Conservation (phyloP, 2,888 invertebrate species). For the Neoascia interrupta region DNA sequence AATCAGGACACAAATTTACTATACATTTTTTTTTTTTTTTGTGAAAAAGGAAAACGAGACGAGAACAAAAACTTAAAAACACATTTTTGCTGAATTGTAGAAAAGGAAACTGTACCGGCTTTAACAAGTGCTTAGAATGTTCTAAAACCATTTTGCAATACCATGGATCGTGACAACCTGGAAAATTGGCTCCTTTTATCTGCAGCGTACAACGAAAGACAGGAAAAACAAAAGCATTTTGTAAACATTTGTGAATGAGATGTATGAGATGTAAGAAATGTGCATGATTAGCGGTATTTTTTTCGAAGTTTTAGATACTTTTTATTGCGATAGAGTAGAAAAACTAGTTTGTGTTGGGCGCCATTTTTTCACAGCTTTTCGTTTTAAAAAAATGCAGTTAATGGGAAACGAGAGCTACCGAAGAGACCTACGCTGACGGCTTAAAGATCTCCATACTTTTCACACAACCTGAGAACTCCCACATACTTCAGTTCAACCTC, state of each 20-base stretch:
- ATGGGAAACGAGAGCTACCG: no score
- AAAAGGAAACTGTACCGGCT: constrained; percentile 88
- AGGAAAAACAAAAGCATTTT: constrained; percentile 67
- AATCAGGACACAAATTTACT: constrained; percentile 43
- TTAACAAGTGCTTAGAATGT: constrained; percentile 96
- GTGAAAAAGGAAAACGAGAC: not conserved
- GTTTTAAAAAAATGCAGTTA: no score
- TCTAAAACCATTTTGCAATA: constrained; percentile 98
- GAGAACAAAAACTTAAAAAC: no score
- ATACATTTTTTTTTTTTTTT: constrained; percentile 20
- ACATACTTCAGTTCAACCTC: no score
- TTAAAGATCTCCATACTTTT: no score
- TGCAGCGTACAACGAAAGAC: constrained; percentile 78
- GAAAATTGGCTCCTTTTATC: constrained; percentile 98
- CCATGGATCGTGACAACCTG: constrained; percentile 96
- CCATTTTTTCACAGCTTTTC: no score
- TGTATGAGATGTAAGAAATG: constrained; percentile 44
- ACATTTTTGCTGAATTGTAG: constrained; percentile 56
- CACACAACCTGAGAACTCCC: no score
- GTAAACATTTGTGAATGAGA: constrained; percentile 63
- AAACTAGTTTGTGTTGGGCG: no score
- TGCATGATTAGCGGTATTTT: constrained; percentile 35
- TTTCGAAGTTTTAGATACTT: no score
- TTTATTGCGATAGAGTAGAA: no score
- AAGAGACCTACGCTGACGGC: no score